Base-by-base conservation (phyloP, 2,888 invertebrate genomes). In the Cheilosia urbana region DNA sequence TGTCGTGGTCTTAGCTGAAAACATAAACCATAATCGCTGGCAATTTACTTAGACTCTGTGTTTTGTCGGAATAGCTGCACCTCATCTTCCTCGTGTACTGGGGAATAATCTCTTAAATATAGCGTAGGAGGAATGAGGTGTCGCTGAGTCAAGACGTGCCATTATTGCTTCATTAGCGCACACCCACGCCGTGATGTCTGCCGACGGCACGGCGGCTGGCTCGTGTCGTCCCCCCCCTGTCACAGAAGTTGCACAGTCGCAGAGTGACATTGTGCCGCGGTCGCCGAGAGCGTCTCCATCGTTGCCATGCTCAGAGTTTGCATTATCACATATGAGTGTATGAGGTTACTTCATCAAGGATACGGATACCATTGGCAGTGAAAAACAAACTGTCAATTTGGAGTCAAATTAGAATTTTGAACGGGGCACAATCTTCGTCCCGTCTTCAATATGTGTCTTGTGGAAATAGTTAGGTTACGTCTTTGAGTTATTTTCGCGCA, bases 121-220 rank as follows among this genome's bases (percentile, higher is more conserved):
- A 42, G 65, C 79, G 84, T 79, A 71, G 84, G 84, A 57, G 84
- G 84, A 79, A 79, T 84, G 75, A 79, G 84, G 69, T 79, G 75
- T 79, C 84, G 58, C 55, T 69, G 65, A 75, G 69, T 57, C 73
- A 71, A 87, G 71, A 90, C 88, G 90, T 90, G 89, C 89, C 89
- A 91, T 90, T 91, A 91, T 92, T 89, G 91, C 91, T 91, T 91
- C 91, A 91, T 91, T 91, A 91, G 89, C 90, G 89, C 88, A 88
- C 85, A 72, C 88, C 87, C 80, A 84, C 84, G 80, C 69, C 40
- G 69, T 37, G 40, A 55, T 80, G 68, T 80, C 65, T 30, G 30
- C 42, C 47, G 19, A 45, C 30, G 30, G 27, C 27, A 4, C 5
- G 27, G 24, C 49, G 55, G 7, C 66, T 79, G 60, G 15, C 27